phyloP scores from a whole-genome alignment of 2,888 invertebrate genomes.

The Heterodera filipjevi region DNA sequence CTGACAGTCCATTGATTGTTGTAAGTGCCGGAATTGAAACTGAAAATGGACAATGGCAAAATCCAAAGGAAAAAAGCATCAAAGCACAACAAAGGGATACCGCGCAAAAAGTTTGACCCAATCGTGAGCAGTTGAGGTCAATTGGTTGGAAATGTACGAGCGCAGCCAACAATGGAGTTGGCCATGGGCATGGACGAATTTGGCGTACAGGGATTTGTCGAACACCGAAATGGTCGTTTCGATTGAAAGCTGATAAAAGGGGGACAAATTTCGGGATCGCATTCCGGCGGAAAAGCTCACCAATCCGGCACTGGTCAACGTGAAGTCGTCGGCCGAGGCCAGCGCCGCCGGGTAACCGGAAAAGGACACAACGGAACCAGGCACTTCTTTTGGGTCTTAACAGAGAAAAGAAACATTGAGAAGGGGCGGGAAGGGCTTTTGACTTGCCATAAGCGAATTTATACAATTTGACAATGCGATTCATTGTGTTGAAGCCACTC shows the following conservation, averaged over 20 bases:
- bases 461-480: constrained; percentile 61
- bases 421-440: neutral
- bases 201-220: constrained; percentile 74
- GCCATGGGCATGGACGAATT: constrained; percentile 73
- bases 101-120: constrained; percentile 36
- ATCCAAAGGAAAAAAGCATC: neutral
- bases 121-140: constrained; percentile 69
- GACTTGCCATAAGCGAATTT: constrained; percentile 74
- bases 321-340: constrained; percentile 65
- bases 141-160: constrained; percentile 80
- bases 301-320: constrained; percentile 60
- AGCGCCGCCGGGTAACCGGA: constrained; percentile 64
- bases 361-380: constrained; percentile 62
- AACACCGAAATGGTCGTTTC: constrained; percentile 81
- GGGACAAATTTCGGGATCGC: neutral
- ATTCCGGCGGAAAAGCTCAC: constrained; percentile 35
- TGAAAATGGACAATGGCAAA: constrained; percentile 21
- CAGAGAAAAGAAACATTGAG: neutral
- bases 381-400: constrained; percentile 66
- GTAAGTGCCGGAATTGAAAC: constrained; percentile 78
- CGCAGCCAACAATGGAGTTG: constrained; percentile 74
- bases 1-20: constrained; percentile 67
- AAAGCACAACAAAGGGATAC: constrained; percentile 9
- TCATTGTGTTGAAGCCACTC: constrained; percentile 62
- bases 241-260: constrained; percentile 70